A percentile compares a stretch with the other conserved stretches of the same genome.
phyloP scores from a whole-genome alignment of 2,113 vertebrate species.

The Microcebus jonahi region DNA sequence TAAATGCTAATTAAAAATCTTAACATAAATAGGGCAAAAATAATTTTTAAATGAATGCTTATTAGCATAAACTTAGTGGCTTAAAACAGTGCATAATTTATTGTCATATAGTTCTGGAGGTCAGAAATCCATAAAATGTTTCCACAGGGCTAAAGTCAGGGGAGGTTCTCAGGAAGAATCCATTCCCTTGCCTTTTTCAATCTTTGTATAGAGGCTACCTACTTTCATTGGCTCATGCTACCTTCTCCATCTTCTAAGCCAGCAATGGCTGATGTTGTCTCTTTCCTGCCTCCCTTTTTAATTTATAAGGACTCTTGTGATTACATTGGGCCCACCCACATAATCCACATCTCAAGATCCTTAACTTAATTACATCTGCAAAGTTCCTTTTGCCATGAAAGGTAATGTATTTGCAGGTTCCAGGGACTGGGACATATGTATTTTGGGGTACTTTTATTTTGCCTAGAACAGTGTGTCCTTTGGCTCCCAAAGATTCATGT shows the following conservation, averaged over 20 bases:
- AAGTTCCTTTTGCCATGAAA: not conserved
- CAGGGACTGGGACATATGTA: not conserved
- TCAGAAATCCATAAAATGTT: not conserved
- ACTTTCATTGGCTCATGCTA: not conserved
- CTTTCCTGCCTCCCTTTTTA: not conserved
- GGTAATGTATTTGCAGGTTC: not conserved
- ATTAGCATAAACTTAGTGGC: not conserved
- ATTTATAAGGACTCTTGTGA: not conserved
- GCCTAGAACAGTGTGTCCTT: not conserved
- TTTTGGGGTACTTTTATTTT: not conserved
- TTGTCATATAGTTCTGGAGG: not conserved
- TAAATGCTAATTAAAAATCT: conserved; percentile 44
- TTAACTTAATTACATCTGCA: not conserved
- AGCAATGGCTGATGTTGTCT: not conserved
- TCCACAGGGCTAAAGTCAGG: not conserved
- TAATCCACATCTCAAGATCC: not conserved
- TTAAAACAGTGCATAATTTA: not conserved
- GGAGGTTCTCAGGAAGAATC: not conserved
- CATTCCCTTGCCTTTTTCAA: not conserved
- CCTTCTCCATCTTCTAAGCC: not conserved
- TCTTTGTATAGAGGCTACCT: not conserved
- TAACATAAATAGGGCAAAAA: not conserved
- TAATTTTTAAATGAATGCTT: not conserved
- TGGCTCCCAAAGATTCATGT: not conserved
- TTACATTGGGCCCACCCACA: not conserved